Conservation (phyloP, 1,140 invertebrate species). For the Heliconius himera region DNA sequence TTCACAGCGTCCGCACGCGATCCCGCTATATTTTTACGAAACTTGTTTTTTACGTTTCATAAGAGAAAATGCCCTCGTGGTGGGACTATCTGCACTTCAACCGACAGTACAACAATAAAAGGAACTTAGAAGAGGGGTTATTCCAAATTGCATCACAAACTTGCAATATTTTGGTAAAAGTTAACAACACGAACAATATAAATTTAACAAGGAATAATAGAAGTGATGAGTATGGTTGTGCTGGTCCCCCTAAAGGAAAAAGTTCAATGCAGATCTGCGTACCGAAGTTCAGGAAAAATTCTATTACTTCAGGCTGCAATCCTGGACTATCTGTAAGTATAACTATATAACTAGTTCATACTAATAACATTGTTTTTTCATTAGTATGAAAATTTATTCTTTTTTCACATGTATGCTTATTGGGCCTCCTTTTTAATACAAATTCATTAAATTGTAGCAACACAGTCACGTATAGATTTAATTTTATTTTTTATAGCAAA, state of each 20-base stretch:
- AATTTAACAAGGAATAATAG: conserved; percentile 85
- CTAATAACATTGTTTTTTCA: too few species aligned
- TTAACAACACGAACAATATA: conserved; percentile 88
- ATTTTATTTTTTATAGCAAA: too few species aligned
- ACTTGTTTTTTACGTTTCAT: conserved; percentile 47
- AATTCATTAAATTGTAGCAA: too few species aligned
- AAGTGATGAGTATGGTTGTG: conserved; percentile 83
- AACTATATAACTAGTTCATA: background rate
- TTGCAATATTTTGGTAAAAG: conserved; percentile 87
- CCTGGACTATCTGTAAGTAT: conserved; percentile 79
- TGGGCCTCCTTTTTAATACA: too few species aligned
- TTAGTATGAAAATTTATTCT: too few species aligned
- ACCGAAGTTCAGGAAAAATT: conserved; percentile 74
- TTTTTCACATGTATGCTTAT: too few species aligned
- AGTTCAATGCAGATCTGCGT: conserved; percentile 74
- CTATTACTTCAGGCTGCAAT: conserved; percentile 77
- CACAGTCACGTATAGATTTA: too few species aligned
- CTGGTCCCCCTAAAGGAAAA: conserved; percentile 67
- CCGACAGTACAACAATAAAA: conserved; percentile 75
- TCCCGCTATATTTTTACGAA: conserved; percentile 25
- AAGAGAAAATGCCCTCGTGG: conserved; percentile 81
- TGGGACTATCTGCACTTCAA: conserved; percentile 83
- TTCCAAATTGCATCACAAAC: conserved; percentile 88
- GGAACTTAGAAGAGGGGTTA: conserved; percentile 86
- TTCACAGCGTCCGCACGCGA: conserved; percentile 53